Evolutionary conservation across 2,888 invertebrate species (phyloP).

Genomic region (Parnassius apollo): DNA sequence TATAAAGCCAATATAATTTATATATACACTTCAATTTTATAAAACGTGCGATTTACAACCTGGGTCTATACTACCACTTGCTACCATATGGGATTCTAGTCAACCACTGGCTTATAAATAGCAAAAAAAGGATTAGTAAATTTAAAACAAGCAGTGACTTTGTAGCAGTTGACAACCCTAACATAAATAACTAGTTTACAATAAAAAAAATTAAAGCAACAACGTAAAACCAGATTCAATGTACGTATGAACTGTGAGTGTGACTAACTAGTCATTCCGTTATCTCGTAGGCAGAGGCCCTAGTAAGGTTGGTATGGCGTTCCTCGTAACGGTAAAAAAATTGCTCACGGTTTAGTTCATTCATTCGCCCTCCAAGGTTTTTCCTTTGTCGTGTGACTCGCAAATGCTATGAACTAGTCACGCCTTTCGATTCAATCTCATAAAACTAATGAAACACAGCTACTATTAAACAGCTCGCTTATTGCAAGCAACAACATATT

Average conservation of each 20-base stretch:
- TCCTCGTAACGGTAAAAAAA: conserved; percentile 39
- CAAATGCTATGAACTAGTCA: conserved; percentile 3
- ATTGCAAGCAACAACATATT: no score
- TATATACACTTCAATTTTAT: no score
- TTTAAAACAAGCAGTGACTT: neutral
- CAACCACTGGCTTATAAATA: no score
- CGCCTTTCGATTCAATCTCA: no score
- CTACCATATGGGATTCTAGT: no score
- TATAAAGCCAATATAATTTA: no score
- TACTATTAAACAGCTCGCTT: no score
- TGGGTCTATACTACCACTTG: no score
- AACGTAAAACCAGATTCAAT: conserved; percentile 17
- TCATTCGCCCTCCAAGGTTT: conserved; percentile 4
- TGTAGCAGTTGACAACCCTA: conserved; percentile 18
- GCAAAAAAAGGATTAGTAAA: no score
- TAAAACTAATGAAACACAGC: no score
- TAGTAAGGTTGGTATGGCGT: conserved; percentile 33
- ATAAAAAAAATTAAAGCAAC: conserved; percentile 10
- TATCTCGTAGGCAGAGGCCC: conserved; percentile 36
- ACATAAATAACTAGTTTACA: conserved; percentile 5
- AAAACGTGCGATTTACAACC: no score
- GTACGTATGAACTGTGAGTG: conserved; percentile 16
- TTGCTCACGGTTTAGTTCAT: conserved; percentile 22
- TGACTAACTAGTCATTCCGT: conserved; percentile 32
- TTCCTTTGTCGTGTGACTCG: conserved; percentile 1